phyloP scores from a whole-genome alignment of 1,140 invertebrate genomes.

The Bombus confusus region DNA sequence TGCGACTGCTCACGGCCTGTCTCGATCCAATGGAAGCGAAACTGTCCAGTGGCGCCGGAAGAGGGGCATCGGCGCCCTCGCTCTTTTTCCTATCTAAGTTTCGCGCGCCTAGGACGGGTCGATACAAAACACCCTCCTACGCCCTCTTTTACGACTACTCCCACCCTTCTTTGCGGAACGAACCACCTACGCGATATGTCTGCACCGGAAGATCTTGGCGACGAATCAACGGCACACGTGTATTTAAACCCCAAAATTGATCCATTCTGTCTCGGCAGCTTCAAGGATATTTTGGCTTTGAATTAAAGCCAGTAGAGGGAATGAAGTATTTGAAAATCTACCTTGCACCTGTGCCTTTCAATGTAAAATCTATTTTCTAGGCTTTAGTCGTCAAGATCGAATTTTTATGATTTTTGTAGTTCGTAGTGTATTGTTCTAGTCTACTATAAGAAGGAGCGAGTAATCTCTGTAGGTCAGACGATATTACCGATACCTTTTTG shows the following conservation, averaged over 20 bases:
- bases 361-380: neutral
- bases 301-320: neutral
- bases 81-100: slow-evolving; percentile 35
- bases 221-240: neutral
- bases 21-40: slow-evolving; percentile 50
- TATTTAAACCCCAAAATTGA: slow-evolving; percentile 6
- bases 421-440: neutral
- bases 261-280: neutral
- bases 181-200: neutral
- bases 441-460: neutral
- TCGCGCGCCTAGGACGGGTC: slow-evolving; percentile 36
- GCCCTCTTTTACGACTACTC: slow-evolving; percentile 14
- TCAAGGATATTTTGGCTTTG: neutral
- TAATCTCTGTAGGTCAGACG: neutral
- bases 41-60: slow-evolving; percentile 64
- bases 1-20: slow-evolving; percentile 32
- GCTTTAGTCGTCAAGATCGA: neutral
- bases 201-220: neutral
- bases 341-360: neutral
- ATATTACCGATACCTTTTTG: neutral
- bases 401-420: neutral
- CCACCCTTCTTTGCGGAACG: neutral
- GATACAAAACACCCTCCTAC: slow-evolving; percentile 59
- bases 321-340: neutral
- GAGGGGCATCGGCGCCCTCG: slow-evolving; percentile 44